Evolutionary conservation across 2,797 vertebrate genomes (phyloP).

Genomic region (Leucoraja ocellata): DNA sequence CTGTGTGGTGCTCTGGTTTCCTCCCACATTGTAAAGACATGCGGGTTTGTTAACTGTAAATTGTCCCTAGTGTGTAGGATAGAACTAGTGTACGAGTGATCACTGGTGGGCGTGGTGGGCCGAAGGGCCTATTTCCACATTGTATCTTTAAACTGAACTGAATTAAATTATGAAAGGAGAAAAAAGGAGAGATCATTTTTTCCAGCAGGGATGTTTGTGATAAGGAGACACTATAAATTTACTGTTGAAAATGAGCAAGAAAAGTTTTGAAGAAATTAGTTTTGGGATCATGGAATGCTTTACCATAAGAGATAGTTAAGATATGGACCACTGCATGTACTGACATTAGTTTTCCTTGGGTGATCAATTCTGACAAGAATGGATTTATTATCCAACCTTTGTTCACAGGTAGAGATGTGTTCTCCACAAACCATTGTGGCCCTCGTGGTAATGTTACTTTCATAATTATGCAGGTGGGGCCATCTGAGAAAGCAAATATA

Average conservation of each 20-base stretch:
- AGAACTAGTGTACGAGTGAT: too few relatives aligned
- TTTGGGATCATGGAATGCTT: neutral
- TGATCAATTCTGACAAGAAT: neutral
- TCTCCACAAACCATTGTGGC: neutral
- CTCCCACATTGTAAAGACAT: too few relatives aligned
- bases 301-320: neutral
- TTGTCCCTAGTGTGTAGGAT: too few relatives aligned
- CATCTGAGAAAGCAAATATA: neutral
- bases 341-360: neutral
- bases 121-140: too few relatives aligned
- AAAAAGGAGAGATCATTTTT: neutral
- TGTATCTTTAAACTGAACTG: too few relatives aligned
- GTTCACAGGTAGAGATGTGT: neutral
- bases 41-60: too few relatives aligned
- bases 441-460: neutral
- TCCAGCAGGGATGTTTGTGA: neutral
- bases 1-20: too few relatives aligned
- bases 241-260: neutral
- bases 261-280: neutral
- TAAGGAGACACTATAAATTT: neutral
- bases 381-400: neutral
- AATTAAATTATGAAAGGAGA: neutral
- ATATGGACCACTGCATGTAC: neutral
- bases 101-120: too few relatives aligned
- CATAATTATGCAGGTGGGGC: neutral